Base-by-base conservation (phyloP, 1,140 invertebrate species). In the Drosophila trapezifrons region DNA sequence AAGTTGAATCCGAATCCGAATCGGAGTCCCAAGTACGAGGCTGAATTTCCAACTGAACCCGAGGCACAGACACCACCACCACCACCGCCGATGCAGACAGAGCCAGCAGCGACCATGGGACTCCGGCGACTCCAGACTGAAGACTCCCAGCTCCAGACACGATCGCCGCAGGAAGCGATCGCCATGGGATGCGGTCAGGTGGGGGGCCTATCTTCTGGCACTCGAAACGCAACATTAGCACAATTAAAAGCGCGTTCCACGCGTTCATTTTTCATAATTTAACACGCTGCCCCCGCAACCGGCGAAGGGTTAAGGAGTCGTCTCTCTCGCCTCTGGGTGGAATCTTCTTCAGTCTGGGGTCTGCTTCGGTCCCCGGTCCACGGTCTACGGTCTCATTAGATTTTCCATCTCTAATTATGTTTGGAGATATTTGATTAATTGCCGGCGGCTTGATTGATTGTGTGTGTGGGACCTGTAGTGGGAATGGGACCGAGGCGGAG, bases 241-340 rank as follows among this genome's bases (percentile, higher is more conserved):
- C 84, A 89, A 89, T 89, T 89, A 89, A 89, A 89, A 84, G 84
- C 80, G 85, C 73, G 84, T 89, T 84, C 85, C 87, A 80, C 76
- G 84, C 80, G 70, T 84, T 90, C 84, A 89, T 89, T 89, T 89
- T 89, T 89, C 85, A 89, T 89, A 84, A 89, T 89, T 89, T 89
- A 89, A 90, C 84, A 89, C 84, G 85, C 84, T 89, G 84, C 84
- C 84, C 84, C 84, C 84, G 84, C 84, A 89, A 81, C 42, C 32
- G 35, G 47, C 57, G 54, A 46, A 27, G 64, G 80, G 75, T 59
- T 74, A 56, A 78, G 78, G 78, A 79, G 82, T 86, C 32, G n/a
- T 35, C 46, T n/a, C 46, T 47, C 42, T 45, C 40, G 42, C 57
- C 55, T 27, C 54, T 25, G 49, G 49, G 20, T 55, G 46, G 69